Conservation (phyloP, 2,797 vertebrate species). For the Triplophysa bombifrons region DNA sequence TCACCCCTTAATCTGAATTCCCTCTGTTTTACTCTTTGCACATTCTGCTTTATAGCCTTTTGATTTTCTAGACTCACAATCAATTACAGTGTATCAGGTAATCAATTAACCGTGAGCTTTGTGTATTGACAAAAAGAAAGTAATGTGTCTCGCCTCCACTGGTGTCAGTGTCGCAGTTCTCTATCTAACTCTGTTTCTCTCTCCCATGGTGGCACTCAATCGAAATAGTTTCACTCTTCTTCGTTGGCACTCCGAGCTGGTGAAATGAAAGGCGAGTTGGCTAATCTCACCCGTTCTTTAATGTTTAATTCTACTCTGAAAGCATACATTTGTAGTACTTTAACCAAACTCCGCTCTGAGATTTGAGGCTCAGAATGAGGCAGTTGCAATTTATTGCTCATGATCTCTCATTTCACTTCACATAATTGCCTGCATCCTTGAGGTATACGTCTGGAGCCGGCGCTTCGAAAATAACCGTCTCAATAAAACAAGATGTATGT, state of each 20-base stretch:
- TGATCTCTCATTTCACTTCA: constrained; percentile 52
- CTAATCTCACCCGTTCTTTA: constrained; percentile 43
- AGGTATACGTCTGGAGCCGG: constrained; percentile 30
- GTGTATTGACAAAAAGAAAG: constrained; percentile 51
- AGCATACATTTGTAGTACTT: constrained; percentile 8
- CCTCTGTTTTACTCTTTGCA: not conserved
- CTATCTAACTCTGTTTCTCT: constrained; percentile 21
- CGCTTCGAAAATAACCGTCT: constrained; percentile 36
- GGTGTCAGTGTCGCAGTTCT: constrained; percentile 29
- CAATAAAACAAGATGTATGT: constrained; percentile 56
- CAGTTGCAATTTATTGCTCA: constrained; percentile 45
- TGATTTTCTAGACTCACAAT: constrained; percentile 54
- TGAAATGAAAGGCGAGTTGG: constrained; percentile 11
- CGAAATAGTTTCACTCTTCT: constrained; percentile 3
- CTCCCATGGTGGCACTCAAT: not conserved
- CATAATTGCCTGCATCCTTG: constrained; percentile 48
- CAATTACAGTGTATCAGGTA: constrained; percentile 57
- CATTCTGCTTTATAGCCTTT: constrained; percentile 39
- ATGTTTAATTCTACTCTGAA: constrained; percentile 34
- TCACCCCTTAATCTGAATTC: constrained; percentile 59
- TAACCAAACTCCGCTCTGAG: constrained; percentile 41
- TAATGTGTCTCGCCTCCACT: constrained; percentile 42
- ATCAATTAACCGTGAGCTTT: constrained; percentile 60
- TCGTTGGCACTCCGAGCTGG: constrained; percentile 9
- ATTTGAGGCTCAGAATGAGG: constrained; percentile 23